Evolutionary conservation across 2,888 invertebrate species (phyloP).

Genomic region (Chrysina gloriosa): DNA sequence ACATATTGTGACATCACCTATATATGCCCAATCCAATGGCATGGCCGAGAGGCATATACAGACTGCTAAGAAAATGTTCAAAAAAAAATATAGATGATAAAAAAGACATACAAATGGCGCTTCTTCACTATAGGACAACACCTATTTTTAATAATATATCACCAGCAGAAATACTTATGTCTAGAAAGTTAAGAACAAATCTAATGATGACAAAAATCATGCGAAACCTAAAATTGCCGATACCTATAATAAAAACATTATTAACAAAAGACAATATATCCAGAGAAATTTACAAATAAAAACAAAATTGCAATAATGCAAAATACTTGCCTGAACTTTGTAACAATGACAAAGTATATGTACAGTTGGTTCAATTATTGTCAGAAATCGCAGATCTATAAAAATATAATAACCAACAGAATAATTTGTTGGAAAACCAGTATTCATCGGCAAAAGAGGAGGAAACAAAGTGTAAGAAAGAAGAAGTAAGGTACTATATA

Average conservation of each 20-base stretch:
- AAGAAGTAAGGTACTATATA: conserved; percentile 6
- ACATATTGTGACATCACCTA: not conserved
- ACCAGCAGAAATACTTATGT: too few relatives aligned
- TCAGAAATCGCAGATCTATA: conserved; percentile 12
- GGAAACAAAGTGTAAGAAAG: not conserved
- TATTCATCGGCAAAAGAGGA: not conserved
- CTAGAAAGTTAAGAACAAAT: too few relatives aligned
- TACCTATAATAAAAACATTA: too few relatives aligned
- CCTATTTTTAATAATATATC: too few relatives aligned
- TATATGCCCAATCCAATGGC: too few relatives aligned
- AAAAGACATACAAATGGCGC: too few relatives aligned
- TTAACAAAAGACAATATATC: not conserved
- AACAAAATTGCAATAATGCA: too few relatives aligned
- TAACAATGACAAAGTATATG: not conserved
- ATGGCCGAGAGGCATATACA: too few relatives aligned
- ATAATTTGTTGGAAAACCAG: not conserved
- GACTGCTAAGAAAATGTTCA: not conserved
- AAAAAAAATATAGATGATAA: not conserved
- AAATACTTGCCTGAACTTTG: too few relatives aligned
- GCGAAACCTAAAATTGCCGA: too few relatives aligned
- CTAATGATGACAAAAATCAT: too few relatives aligned
- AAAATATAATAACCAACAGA: not conserved
- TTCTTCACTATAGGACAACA: too few relatives aligned
- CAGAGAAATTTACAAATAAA: not conserved
- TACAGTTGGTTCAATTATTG: conserved; percentile 5